phyloP scores from a whole-genome alignment of 2,113 vertebrate genomes.

The Sylvia atricapilla region DNA sequence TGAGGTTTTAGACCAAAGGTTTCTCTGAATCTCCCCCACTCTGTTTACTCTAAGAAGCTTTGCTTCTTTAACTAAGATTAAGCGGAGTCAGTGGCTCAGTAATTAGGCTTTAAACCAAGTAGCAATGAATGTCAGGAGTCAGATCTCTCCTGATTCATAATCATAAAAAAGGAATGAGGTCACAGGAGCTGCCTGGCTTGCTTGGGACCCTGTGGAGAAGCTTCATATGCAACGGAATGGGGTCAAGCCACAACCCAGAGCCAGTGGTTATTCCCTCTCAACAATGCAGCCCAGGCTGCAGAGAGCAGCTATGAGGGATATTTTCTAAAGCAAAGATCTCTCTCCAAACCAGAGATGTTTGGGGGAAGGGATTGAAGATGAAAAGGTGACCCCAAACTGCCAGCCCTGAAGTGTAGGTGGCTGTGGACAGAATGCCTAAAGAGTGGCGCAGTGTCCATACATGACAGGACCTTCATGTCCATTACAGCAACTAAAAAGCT shows the following conservation, averaged over 20 bases:
- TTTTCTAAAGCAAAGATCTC: background rate
- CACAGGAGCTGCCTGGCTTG: background rate
- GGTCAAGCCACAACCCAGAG: background rate
- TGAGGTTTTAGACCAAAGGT: background rate
- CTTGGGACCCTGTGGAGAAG: background rate
- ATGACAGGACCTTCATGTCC: background rate
- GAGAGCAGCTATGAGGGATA: background rate
- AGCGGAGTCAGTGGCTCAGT: background rate
- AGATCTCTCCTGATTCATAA: background rate
- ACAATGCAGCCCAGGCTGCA: background rate
- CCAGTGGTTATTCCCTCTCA: background rate
- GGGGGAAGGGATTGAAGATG: background rate
- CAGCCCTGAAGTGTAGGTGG: background rate
- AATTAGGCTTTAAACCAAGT: conserved; percentile 55
- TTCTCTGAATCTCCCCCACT: background rate
- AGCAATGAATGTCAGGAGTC: background rate
- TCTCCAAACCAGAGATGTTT: background rate
- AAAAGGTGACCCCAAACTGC: background rate
- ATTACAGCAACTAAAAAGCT: background rate
- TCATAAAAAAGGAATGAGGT: background rate
- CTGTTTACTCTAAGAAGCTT: conserved; percentile 59
- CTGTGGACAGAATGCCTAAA: background rate
- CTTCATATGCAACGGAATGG: rapidly evolving
- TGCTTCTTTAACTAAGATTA: conserved; percentile 60
- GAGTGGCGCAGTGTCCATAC: background rate